A percentile compares a stretch with the other conserved stretches of the same genome.
Evolutionary conservation across 2,888 invertebrate genomes (phyloP).

Genomic region (Drosophila tanythrix): DNA sequence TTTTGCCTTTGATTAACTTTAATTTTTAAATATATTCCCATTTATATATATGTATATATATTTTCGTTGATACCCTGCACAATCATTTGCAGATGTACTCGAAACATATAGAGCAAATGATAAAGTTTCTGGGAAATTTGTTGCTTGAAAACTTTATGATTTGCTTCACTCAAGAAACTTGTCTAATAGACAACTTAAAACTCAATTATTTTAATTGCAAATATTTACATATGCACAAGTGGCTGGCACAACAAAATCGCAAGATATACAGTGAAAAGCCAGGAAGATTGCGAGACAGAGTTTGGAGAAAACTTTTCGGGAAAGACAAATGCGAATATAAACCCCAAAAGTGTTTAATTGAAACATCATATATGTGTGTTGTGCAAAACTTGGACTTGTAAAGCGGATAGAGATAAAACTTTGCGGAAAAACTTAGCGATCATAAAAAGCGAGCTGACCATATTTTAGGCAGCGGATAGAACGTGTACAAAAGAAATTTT

Average conservation of each 20-base stretch:
- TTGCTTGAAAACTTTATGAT: constrained; percentile 30
- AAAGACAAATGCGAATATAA: constrained; percentile 29
- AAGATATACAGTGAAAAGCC: neutral
- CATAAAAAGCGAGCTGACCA: constrained; percentile 35
- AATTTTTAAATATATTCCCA: neutral
- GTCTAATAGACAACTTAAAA: constrained; percentile 46
- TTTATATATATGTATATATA: neutral
- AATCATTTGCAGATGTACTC: neutral
- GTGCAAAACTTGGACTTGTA: constrained; percentile 8
- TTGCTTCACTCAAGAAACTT: constrained; percentile 33
- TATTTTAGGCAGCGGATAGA: constrained; percentile 11
- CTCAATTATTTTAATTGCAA: constrained; percentile 63
- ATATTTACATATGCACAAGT: constrained; percentile 46
- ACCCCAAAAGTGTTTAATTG: constrained; percentile 33
- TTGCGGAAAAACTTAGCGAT: constrained; percentile 21
- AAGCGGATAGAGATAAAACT: constrained; percentile 10
- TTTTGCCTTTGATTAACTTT: neutral
- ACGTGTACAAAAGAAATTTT: constrained; percentile 25
- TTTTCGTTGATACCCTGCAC: neutral
- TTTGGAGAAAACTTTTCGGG: constrained; percentile 11
- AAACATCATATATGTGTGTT: constrained; percentile 22
- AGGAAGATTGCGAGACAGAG: neutral
- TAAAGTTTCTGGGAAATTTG: neutral
- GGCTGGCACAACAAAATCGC: neutral
- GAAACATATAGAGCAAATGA: constrained; percentile 10